Conservation (phyloP, 2,113 vertebrate species). For the Microcebus lehilahytsara region DNA sequence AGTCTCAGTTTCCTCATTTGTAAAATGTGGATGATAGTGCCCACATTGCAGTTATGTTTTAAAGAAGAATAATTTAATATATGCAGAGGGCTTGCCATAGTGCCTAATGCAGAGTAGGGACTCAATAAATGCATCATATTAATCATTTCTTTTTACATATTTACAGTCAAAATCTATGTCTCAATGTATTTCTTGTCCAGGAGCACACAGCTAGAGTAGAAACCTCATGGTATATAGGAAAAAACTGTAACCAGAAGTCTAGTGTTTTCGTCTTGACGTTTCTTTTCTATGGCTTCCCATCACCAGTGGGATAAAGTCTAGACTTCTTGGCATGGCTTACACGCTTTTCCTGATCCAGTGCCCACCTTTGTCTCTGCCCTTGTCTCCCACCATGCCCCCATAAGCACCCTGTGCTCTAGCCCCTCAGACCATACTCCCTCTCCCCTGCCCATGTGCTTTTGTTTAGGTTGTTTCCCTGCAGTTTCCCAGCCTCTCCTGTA, state of each 20-base stretch:
- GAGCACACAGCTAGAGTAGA: background rate
- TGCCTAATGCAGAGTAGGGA: background rate
- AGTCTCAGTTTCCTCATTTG: background rate
- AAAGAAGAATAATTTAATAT: background rate
- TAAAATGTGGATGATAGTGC: background rate
- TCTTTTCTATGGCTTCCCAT: background rate
- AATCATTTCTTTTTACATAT: background rate
- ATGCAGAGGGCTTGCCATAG: background rate
- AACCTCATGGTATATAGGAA: background rate
- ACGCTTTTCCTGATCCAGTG: background rate
- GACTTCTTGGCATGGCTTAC: background rate
- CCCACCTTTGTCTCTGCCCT: background rate
- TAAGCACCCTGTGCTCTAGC: background rate
- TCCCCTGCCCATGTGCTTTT: background rate
- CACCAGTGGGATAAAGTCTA: background rate
- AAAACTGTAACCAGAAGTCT: background rate
- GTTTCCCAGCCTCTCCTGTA: background rate
- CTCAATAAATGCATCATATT: background rate
- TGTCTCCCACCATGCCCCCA: background rate
- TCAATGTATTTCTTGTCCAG: background rate
- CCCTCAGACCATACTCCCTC: fast-evolving
- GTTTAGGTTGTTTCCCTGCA: background rate
- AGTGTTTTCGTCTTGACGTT: background rate
- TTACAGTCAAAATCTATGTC: background rate
- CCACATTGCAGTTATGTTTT: background rate